Percentiles rank a stretch among this genome's conserved stretches.
Conservation (phyloP, 2,888 invertebrate genomes). For the Antheraea assamensis region DNA sequence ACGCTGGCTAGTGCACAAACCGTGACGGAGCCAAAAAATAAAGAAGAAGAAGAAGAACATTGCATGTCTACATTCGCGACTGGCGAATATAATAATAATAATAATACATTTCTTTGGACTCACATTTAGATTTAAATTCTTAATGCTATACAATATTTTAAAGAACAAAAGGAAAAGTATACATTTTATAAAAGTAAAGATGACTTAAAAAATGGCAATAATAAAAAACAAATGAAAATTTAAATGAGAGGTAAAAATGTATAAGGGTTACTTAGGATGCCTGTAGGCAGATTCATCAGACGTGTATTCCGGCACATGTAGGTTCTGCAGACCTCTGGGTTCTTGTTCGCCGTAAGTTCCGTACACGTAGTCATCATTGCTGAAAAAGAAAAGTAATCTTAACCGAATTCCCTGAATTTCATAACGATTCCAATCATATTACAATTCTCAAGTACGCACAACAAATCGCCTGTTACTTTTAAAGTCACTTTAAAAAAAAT, state of each 20-base stretch:
- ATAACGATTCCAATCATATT: background rate
- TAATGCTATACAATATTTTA: too few species aligned
- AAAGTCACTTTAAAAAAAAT: too few species aligned
- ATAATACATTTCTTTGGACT: too few species aligned
- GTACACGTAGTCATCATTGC: conserved; percentile 65
- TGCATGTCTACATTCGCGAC: too few species aligned
- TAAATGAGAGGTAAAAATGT: background rate
- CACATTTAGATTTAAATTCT: too few species aligned
- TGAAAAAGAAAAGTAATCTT: conserved; percentile 29
- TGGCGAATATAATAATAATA: too few species aligned
- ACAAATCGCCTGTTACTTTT: background rate
- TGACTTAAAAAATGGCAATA: too few species aligned
- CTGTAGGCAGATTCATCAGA: conserved; percentile 64
- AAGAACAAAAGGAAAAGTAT: too few species aligned
- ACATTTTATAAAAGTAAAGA: too few species aligned
- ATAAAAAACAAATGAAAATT: background rate
- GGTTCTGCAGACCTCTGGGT: conserved; percentile 61
- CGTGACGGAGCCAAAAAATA: too few species aligned
- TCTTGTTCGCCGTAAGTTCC: conserved; percentile 69
- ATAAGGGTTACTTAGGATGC: conserved; percentile 62
- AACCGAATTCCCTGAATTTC: background rate
- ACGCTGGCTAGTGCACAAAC: too few species aligned
- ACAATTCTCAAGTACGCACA: background rate
- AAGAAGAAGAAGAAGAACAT: too few species aligned
- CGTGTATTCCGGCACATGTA: conserved; percentile 59